Evolutionary conservation across 2,797 vertebrate genomes (phyloP).

Genomic region (Heterohyrax brucei): DNA sequence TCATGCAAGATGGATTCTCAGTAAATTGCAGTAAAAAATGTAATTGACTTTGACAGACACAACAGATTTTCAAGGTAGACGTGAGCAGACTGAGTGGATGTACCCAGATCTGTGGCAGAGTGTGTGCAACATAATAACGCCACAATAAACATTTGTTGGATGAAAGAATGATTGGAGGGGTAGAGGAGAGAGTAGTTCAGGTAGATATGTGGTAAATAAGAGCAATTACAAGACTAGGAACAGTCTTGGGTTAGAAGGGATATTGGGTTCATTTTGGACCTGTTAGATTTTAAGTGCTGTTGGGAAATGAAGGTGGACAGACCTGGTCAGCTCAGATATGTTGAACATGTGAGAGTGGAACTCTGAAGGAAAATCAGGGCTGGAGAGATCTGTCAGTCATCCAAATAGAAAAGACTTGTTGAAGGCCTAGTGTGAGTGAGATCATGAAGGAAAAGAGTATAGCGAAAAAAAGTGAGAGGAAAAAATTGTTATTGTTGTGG

Average conservation of each 20-base stretch:
- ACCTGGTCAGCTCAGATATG: background rate
- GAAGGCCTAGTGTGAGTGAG: background rate
- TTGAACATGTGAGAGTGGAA: background rate
- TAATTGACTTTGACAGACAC: background rate
- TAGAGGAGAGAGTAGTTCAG: background rate
- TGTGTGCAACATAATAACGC: too few species aligned
- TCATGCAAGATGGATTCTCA: background rate
- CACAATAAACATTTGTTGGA: background rate
- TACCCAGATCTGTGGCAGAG: background rate
- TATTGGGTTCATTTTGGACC: background rate
- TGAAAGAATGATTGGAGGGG: constrained; percentile 21
- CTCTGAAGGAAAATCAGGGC: background rate
- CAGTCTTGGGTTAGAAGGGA: background rate
- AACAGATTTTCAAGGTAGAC: constrained; percentile 7
- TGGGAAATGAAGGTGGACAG: background rate
- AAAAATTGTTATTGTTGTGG: background rate
- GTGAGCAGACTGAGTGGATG: background rate
- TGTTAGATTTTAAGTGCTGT: background rate
- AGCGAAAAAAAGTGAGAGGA: background rate
- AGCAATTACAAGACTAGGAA: background rate
- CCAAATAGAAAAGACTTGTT: background rate
- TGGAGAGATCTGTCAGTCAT: background rate
- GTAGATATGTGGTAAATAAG: background rate
- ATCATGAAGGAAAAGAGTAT: background rate
- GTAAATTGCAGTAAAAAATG: background rate